Conservation (phyloP, 1,140 invertebrate species). For the Hetaerina americana region DNA sequence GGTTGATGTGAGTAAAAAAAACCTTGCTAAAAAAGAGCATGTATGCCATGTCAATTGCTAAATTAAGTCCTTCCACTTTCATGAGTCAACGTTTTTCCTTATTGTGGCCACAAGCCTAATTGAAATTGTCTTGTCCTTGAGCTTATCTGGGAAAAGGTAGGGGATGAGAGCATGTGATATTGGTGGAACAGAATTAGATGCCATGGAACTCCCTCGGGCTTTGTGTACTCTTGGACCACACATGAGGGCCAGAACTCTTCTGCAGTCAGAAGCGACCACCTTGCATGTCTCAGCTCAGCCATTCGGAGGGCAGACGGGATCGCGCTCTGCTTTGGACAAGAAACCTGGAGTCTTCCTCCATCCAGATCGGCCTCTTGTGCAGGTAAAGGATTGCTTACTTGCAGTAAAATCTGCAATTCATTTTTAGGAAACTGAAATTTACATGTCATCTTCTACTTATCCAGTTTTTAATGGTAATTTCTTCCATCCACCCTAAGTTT, state of each 20-base stretch:
- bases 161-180: conserved; percentile 77
- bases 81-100: too few species aligned
- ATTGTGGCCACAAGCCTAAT: too few species aligned
- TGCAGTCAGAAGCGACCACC: conserved; percentile 81
- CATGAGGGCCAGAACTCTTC: conserved; percentile 75
- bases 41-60: too few species aligned
- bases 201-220: conserved; percentile 71
- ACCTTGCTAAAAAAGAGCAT: too few species aligned
- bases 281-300: conserved; percentile 67
- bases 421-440: too few species aligned
- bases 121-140: background rate
- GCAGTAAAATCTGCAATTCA: background rate
- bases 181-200: conserved; percentile 64
- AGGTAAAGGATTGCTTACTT: conserved; percentile 38
- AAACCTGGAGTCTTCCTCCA: conserved; percentile 92
- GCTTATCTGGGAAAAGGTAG: conserved; percentile 96
- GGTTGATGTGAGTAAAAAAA: too few species aligned
- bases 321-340: conserved; percentile 71
- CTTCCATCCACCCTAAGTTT: too few species aligned
- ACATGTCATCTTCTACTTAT: too few species aligned
- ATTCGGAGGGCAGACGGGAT: conserved; percentile 80
- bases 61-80: too few species aligned
- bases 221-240: conserved; percentile 87
- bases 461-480: too few species aligned
- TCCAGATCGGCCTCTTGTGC: conserved; percentile 90